Evolutionary conservation across 2,888 invertebrate genomes (phyloP), one percentile per base, ranked within the genome.

Genomic region (Nomada hirtipes): DNA sequence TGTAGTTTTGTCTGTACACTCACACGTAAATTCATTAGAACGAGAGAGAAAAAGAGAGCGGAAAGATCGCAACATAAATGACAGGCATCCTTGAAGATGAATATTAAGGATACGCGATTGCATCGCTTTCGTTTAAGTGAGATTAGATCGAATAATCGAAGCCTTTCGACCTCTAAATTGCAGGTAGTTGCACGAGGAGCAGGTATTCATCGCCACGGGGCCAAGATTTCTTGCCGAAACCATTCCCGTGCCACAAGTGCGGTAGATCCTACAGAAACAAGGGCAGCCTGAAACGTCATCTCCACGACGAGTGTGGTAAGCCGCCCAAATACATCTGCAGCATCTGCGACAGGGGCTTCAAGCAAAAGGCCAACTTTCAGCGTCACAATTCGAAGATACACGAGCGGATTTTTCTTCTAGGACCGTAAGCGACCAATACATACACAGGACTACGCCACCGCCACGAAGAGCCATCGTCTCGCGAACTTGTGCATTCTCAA

Each of bases 231-330:
- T 64, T 75, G 47, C 57, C 75, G 50, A 91, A 90, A 82, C 91
- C 88, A 20, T 92, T 82, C 77, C 88, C 88, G 2, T 94, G 93
- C 85, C 81, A 84, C 78, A 89, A 89, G 52, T 94, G 93, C 79
- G 86, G 85, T 52, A 92, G 89, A 68, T 77, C 88, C n/a, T 94
- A 94, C 84, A 88, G 73, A 70, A 87, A 96, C 94, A 97, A 97
- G 92, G 96, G 97, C 88, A 97, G 97, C 83, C 95, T 97, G 90
- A 96, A 96, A 93, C 95, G 97, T 77, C 97, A 97, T 93, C 95
- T 96, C 90, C 96, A 96, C 91, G 96, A 96, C 94, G 97, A 97
- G 93, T 97, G 97, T 92, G 95, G 96, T 86, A 96, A 96, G 92
- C 95, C 95, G 89, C 96, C 96, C 26, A 95, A 96, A 91, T 96